These are phyloP conservation scores for Plagiodera versicolora DNA, from an alignment of 2,888 invertebrate genomes.

Conservation along the genomic window DNA sequence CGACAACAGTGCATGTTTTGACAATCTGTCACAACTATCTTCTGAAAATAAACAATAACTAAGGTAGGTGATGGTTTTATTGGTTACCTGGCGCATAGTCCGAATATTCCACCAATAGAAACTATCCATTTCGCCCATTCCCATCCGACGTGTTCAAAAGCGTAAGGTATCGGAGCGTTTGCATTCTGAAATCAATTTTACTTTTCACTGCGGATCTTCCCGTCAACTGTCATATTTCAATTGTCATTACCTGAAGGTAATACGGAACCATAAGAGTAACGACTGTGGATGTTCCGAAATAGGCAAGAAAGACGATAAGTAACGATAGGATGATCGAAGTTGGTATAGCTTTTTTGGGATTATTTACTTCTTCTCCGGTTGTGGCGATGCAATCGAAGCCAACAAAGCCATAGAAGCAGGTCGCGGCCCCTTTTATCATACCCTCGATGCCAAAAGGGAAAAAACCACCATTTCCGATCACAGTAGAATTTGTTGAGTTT, in stretches of 20 bases:
- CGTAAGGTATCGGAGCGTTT: constrained; percentile 78
- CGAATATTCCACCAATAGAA: constrained; percentile 82
- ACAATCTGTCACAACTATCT: too few relatives aligned
- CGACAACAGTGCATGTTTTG: too few relatives aligned
- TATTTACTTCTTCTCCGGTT: constrained; percentile 85
- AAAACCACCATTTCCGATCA: constrained; percentile 74
- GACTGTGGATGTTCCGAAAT: constrained; percentile 86
- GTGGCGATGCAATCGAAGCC: constrained; percentile 91
- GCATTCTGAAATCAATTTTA: constrained; percentile 61
- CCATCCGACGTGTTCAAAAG: constrained; percentile 76
- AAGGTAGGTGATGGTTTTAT: neutral
- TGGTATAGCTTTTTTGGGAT: constrained; percentile 85
- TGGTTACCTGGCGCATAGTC: constrained; percentile 75
- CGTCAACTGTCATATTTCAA: neutral
- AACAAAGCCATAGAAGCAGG: constrained; percentile 90
- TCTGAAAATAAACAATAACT: too few relatives aligned
- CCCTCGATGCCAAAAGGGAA: constrained; percentile 81
- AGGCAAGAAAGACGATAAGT: constrained; percentile 80
- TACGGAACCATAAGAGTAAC: constrained; percentile 87
- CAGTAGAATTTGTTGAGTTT: constrained; percentile 24
- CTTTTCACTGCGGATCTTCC: neutral
- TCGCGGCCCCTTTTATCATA: constrained; percentile 77
- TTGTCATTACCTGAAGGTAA: constrained; percentile 64
- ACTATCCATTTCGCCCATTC: constrained; percentile 80
- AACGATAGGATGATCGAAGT: constrained; percentile 83